These are phyloP conservation scores for Drosophila aff. DNA, from an alignment of 1,140 invertebrate genomes.

Conservation along the genomic window DNA sequence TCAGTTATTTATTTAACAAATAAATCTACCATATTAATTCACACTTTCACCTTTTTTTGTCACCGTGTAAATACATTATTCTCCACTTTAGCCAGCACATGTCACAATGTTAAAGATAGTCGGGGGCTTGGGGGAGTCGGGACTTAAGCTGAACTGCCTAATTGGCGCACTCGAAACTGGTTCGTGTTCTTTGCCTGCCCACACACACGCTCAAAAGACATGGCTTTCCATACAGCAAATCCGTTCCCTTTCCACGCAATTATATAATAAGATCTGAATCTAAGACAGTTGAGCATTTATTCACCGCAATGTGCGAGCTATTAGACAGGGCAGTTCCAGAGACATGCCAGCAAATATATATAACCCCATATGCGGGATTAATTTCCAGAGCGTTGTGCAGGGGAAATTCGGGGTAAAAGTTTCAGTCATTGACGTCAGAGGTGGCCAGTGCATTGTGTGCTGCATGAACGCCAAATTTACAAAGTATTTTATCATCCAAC, in stretches of 20 bases:
- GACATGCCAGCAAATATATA: slow-evolving; percentile 10
- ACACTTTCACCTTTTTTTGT: neutral
- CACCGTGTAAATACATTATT: slow-evolving; percentile 1
- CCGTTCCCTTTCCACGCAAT: slow-evolving; percentile 23
- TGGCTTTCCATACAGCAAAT: slow-evolving; percentile 2
- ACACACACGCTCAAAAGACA: slow-evolving; percentile 20
- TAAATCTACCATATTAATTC: neutral
- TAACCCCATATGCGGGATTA: slow-evolving; percentile 2
- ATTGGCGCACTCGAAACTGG: slow-evolving; percentile 58
- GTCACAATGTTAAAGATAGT: slow-evolving; percentile 1
- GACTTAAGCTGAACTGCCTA: slow-evolving; percentile 31
- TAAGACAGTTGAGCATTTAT: slow-evolving; percentile 39
- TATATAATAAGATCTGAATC: slow-evolving; percentile 38
- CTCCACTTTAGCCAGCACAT: slow-evolving; percentile 25
- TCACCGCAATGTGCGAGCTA: slow-evolving; percentile 25
- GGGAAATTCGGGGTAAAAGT: slow-evolving; percentile 14
- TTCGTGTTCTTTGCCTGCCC: slow-evolving; percentile 36
- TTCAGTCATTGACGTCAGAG: slow-evolving; percentile 34
- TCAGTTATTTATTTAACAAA: neutral
- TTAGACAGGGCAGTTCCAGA: slow-evolving; percentile 22
- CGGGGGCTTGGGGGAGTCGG: slow-evolving; percentile 9
- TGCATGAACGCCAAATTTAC: neutral
- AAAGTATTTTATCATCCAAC: neutral
- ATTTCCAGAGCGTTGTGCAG: neutral
- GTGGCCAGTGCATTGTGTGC: slow-evolving; percentile 1